Evolutionary conservation across 2,113 vertebrate genomes (phyloP).

Genomic region (Rhineura floridana): DNA sequence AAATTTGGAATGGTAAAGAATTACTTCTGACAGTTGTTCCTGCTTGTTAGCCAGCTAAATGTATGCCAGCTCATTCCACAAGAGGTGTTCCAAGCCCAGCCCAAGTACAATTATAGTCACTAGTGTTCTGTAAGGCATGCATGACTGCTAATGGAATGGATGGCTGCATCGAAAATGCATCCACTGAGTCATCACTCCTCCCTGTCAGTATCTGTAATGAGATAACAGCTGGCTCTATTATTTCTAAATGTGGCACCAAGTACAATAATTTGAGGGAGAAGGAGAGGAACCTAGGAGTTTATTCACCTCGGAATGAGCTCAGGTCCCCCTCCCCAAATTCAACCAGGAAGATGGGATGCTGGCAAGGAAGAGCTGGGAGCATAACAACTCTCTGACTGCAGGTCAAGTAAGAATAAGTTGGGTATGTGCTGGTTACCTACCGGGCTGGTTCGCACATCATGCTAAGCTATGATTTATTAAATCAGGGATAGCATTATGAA

Average conservation of each 20-base stretch:
- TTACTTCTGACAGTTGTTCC: neutral
- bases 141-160: accelerated
- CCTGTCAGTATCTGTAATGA: neutral
- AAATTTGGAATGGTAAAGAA: neutral
- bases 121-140: neutral
- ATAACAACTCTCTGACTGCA: neutral
- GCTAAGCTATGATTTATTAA: no score
- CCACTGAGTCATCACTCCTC: neutral
- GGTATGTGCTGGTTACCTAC: neutral
- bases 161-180: neutral
- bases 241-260: neutral
- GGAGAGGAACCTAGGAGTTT: neutral
- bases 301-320: neutral
- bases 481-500: no score
- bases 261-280: neutral
- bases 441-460: no score
- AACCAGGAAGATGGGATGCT: neutral
- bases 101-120: neutral
- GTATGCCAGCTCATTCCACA: neutral
- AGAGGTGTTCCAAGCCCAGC: neutral
- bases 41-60: neutral
- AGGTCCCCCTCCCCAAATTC: neutral
- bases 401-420: neutral
- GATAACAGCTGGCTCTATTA: neutral
- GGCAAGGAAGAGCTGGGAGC: neutral